Evolutionary conservation across 2,797 vertebrate genomes (phyloP).

Genomic region (Dipus sagitta): DNA sequence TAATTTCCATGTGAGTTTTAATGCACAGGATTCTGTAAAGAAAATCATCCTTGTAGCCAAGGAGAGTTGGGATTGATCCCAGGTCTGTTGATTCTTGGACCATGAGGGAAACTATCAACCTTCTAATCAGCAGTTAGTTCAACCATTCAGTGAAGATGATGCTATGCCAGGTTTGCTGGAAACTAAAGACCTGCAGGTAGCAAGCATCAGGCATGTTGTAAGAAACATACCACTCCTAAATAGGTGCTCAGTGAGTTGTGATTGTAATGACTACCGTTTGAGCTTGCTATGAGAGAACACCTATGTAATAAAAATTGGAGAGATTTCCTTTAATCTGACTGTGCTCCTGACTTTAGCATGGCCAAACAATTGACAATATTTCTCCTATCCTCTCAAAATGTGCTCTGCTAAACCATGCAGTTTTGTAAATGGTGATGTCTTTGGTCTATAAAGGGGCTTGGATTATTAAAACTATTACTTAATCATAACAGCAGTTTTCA

Average conservation of each 20-base stretch:
- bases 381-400: neutral
- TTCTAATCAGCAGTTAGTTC: neutral
- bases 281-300: constrained; percentile 15
- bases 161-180: neutral
- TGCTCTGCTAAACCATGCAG: neutral
- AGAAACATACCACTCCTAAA: neutral
- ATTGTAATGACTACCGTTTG: neutral
- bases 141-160: constrained; percentile 15
- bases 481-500: neutral
- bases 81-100: constrained; percentile 34
- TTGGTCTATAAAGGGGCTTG: neutral
- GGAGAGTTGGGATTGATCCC: neutral
- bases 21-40: neutral
- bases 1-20: constrained; percentile 33
- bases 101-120: neutral
- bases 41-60: constrained; percentile 11
- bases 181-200: neutral
- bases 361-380: neutral
- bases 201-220: neutral
- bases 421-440: neutral
- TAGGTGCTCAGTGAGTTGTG: neutral
- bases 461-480: constrained; percentile 11
- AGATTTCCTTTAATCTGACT: neutral
- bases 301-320: neutral
- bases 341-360: neutral